Conservation (phyloP, 2,797 vertebrate species). For the Diplodus puntazzo region DNA sequence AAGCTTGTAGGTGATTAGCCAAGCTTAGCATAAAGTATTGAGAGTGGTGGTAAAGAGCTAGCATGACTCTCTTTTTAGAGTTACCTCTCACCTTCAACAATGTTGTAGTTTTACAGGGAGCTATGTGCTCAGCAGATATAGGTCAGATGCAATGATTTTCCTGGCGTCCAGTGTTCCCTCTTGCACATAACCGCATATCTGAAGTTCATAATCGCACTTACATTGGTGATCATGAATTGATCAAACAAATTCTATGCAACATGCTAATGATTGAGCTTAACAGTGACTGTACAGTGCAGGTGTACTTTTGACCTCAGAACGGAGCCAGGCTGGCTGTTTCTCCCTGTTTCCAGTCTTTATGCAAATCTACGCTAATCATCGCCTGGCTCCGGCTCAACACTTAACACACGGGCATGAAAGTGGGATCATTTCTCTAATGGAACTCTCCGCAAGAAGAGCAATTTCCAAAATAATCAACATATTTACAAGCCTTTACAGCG, state of each 20-base stretch:
- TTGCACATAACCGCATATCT: background rate
- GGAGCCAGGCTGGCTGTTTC: no score
- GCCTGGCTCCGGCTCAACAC: no score
- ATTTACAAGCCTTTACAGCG: no score
- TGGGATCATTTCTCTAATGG: no score
- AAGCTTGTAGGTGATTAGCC: background rate
- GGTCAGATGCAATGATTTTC: background rate
- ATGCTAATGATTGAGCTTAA: background rate
- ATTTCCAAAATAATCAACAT: no score
- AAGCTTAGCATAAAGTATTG: background rate
- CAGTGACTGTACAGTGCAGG: no score
- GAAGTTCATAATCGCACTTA: background rate
- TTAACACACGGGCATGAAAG: no score
- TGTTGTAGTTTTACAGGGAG: background rate
- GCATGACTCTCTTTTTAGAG: background rate
- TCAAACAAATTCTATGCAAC: background rate
- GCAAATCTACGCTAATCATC: no score
- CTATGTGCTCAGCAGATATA: background rate
- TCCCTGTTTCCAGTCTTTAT: no score
- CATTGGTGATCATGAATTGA: background rate
- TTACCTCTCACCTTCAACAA: background rate
- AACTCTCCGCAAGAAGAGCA: no score
- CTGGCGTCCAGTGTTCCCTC: no score
- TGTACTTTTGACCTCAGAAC: no score
- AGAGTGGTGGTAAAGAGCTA: background rate